These are phyloP conservation scores for Calonectris borealis DNA, from an alignment of 2,113 vertebrate species.

Conservation along the genomic window DNA sequence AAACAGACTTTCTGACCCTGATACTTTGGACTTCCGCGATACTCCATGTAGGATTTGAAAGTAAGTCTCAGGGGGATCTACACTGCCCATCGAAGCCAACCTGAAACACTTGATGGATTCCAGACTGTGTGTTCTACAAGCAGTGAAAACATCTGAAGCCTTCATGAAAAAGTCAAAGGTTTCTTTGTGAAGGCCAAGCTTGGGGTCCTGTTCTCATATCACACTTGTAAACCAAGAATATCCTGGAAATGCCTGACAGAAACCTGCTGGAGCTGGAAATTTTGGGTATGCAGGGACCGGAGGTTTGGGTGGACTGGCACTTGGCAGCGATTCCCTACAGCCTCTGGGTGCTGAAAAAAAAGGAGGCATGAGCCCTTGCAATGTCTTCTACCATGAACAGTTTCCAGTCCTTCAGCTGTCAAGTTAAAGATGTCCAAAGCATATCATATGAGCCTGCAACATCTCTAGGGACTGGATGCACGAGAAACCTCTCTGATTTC, in stretches of 20 bases:
- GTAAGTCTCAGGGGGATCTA: neutral
- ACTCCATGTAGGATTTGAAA: neutral
- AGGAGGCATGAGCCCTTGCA: neutral
- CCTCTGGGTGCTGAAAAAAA: neutral
- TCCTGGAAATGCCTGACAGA: neutral
- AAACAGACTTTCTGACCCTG: neutral
- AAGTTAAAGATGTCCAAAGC: neutral
- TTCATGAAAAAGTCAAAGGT: neutral
- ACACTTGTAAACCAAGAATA: neutral
- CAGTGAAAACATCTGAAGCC: neutral
- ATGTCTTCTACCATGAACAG: neutral
- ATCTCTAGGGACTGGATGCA: neutral
- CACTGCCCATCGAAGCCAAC: accelerated
- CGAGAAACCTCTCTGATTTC: neutral
- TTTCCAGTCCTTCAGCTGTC: neutral
- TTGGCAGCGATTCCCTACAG: neutral
- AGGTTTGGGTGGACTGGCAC: neutral
- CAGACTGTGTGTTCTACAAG: neutral
- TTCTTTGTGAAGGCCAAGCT: neutral
- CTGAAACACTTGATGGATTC: neutral
- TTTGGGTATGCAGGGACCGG: neutral
- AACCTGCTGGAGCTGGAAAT: neutral
- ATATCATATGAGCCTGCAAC: neutral
- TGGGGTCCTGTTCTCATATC: neutral
- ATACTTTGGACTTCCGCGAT: neutral